phyloP scores from a whole-genome alignment of 2,888 invertebrate genomes.

The Rhagium mordax region DNA sequence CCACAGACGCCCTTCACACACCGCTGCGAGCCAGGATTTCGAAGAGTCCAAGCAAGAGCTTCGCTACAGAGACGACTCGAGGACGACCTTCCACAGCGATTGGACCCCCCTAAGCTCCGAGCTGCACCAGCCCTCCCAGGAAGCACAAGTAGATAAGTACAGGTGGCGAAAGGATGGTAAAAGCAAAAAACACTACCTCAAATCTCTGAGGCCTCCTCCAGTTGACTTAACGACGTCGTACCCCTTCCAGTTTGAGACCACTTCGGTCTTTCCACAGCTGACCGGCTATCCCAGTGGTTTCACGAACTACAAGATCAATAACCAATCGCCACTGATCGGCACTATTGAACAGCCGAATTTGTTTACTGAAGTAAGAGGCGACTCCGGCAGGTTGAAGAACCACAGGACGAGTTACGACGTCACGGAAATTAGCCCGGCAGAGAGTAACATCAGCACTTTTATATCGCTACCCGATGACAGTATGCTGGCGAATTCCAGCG shows the following conservation, averaged over 20 bases:
- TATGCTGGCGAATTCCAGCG: background rate
- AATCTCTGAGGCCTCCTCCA: slow-evolving; percentile 21
- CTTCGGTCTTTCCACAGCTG: slow-evolving; percentile 7
- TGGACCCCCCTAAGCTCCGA: slow-evolving; percentile 24
- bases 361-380: slow-evolving; percentile 15
- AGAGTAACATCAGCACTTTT: background rate
- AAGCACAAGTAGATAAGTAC: background rate
- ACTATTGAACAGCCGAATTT: slow-evolving; percentile 31
- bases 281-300: background rate
- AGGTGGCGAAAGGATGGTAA: slow-evolving; percentile 11
- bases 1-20: background rate
- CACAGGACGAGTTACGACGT: slow-evolving; percentile 35
- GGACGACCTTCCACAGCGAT: slow-evolving; percentile 1
- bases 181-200: slow-evolving; percentile 10
- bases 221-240: slow-evolving; percentile 23
- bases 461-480: slow-evolving; percentile 36
- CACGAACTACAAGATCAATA: background rate
- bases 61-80: slow-evolving; percentile 3
- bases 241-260: slow-evolving; percentile 17
- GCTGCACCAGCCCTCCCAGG: background rate
- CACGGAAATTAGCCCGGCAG: slow-evolving; percentile 22
- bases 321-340: slow-evolving; percentile 31
- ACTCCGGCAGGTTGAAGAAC: slow-evolving; percentile 29
- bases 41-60: background rate
- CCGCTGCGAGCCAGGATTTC: background rate